Percentiles rank a stretch among this genome's conserved stretches.
These are phyloP conservation scores for Lottia gigantea DNA, from an alignment of 2,888 invertebrate genomes.

Conservation along the genomic window DNA sequence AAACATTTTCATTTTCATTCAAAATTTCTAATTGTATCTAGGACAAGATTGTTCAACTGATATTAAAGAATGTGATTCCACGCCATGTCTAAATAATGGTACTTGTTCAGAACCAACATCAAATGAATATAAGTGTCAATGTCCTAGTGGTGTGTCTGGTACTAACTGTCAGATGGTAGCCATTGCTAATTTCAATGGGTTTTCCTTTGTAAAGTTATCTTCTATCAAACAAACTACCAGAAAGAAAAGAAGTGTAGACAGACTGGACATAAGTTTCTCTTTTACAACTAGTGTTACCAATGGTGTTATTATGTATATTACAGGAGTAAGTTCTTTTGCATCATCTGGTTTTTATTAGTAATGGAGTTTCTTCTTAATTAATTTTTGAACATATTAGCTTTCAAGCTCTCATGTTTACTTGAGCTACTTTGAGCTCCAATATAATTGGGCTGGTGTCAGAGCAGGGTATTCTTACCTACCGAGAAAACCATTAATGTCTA, in stretches of 20 bases:
- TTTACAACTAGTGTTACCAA: constrained; percentile 47
- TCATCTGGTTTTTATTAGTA: no score
- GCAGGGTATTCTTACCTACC: no score
- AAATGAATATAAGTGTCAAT: constrained; percentile 50
- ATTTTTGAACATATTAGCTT: no score
- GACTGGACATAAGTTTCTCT: constrained; percentile 35
- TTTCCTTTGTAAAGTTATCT: constrained; percentile 36
- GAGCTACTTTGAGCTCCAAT: no score
- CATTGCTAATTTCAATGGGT: constrained; percentile 55
- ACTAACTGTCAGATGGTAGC: constrained; percentile 47
- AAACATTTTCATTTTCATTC: neutral
- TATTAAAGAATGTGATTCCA: constrained; percentile 69
- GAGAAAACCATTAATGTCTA: no score
- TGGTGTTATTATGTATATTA: constrained; percentile 49
- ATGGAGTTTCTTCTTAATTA: no score
- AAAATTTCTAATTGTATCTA: constrained; percentile 7
- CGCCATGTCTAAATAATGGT: constrained; percentile 89
- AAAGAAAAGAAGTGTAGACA: constrained; percentile 20
- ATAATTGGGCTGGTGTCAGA: no score
- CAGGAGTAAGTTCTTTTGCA: constrained; percentile 42
- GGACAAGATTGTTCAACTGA: constrained; percentile 44
- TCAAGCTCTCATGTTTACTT: no score
- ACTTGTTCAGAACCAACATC: constrained; percentile 92
- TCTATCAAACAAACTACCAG: constrained; percentile 22
- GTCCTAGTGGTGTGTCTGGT: constrained; percentile 51